Evolutionary conservation across 2,113 vertebrate genomes (phyloP).

Genomic region (Macroglossus sobrinus): DNA sequence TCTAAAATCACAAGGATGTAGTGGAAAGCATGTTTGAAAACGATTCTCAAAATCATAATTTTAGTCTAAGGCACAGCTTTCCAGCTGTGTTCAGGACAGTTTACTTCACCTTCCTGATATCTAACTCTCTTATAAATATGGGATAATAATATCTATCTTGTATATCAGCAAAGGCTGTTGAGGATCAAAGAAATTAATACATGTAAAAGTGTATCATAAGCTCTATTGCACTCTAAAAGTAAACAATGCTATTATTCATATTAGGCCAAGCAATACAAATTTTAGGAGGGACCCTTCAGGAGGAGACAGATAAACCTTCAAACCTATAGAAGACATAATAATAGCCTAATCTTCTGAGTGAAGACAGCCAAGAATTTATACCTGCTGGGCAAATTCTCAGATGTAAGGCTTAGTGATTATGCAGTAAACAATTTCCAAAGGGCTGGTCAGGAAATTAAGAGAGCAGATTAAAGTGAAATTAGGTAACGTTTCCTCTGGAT

Average conservation of each 20-base stretch:
- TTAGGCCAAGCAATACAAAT: neutral
- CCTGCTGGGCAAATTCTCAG: neutral
- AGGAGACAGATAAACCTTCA: neutral
- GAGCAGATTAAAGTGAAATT: conserved; percentile 50
- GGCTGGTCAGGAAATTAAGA: conserved; percentile 51
- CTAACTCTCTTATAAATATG: neutral
- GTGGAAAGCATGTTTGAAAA: neutral
- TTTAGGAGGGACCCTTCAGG: neutral
- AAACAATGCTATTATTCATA: neutral
- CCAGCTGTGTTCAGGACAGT: conserved; percentile 29
- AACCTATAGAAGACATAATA: neutral
- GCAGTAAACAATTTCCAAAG: conserved; percentile 16
- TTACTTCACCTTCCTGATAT: neutral
- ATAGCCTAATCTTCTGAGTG: neutral
- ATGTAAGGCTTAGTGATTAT: neutral
- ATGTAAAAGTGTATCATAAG: neutral
- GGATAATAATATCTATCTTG: neutral
- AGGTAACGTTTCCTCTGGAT: conserved; percentile 16
- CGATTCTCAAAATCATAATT: neutral
- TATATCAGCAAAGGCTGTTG: neutral
- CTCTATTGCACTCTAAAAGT: neutral
- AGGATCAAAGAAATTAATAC: conserved; percentile 14
- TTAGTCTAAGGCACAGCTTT: neutral
- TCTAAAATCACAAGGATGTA: neutral
- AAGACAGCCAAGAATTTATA: neutral